phyloP scores from a whole-genome alignment of 2,888 invertebrate species.

The Andrena fulva region DNA sequence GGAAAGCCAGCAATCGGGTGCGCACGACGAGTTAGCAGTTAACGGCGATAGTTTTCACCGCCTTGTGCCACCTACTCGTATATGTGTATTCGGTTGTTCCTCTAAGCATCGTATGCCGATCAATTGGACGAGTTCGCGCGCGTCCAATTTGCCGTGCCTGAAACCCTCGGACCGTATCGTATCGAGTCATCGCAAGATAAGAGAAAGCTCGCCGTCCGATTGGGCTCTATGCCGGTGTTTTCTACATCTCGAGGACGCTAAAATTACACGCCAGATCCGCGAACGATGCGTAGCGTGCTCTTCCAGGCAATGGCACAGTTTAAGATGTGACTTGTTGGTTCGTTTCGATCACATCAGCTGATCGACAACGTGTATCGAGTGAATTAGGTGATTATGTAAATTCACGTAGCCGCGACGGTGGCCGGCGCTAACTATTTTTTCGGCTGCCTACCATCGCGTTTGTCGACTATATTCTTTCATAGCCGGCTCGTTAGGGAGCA shows the following conservation, averaged over 20 bases:
- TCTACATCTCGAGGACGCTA: constrained; percentile 23
- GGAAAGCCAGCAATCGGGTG: constrained; percentile 46
- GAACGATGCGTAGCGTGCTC: constrained; percentile 30
- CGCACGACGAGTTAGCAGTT: constrained; percentile 51
- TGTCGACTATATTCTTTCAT: constrained; percentile 32
- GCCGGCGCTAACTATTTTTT: background rate
- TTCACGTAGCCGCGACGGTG: background rate
- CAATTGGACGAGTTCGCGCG: constrained; percentile 37
- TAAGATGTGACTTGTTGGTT: constrained; percentile 62
- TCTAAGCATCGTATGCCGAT: constrained; percentile 38
- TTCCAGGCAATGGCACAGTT: constrained; percentile 53
- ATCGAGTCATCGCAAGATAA: constrained; percentile 5
- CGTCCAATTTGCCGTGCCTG: background rate
- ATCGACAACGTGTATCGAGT: constrained; percentile 51
- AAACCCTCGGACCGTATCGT: background rate
- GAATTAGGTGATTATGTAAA: constrained; percentile 71
- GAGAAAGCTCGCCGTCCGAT: constrained; percentile 2
- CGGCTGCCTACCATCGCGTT: constrained; percentile 4
- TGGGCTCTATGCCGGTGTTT: constrained; percentile 55
- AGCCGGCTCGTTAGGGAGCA: constrained; percentile 39
- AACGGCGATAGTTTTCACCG: constrained; percentile 44
- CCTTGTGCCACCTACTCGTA: constrained; percentile 39
- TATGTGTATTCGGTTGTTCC: constrained; percentile 15
- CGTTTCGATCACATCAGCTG: constrained; percentile 54
- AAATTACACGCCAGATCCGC: constrained; percentile 35